phyloP scores from a whole-genome alignment of 2,113 vertebrate species.

The Pseudolaguvia tuberculata region DNA sequence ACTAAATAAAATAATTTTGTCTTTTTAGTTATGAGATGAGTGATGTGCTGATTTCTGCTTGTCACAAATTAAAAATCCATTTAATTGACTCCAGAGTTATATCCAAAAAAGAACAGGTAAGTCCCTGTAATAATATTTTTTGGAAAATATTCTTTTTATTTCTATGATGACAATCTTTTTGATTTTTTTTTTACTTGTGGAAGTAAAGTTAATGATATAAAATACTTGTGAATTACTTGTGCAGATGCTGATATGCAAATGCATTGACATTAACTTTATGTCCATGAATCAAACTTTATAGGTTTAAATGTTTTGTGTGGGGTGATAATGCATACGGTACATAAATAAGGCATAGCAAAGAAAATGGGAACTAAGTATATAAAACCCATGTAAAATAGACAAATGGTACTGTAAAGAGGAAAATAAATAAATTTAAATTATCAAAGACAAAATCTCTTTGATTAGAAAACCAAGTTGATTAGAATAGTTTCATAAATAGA shows the following conservation, averaged over 20 bases:
- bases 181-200: conserved; percentile 1
- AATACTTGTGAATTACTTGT: too few relatives aligned
- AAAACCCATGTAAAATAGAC: neutral
- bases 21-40: conserved; percentile 77
- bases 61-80: conserved; percentile 79
- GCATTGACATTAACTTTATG: too few relatives aligned
- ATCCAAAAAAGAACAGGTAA: conserved; percentile 85
- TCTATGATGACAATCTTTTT: neutral
- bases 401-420: neutral
- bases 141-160: conserved; percentile 10
- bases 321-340: too few relatives aligned
- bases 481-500: neutral
- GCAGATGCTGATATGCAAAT: too few relatives aligned
- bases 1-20: conserved; percentile 11
- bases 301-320: too few relatives aligned
- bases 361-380: too few relatives aligned
- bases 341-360: too few relatives aligned
- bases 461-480: too few relatives aligned
- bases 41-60: conserved; percentile 87
- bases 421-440: neutral
- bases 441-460: neutral
- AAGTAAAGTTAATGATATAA: too few relatives aligned
- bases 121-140: conserved; percentile 46
- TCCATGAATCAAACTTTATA: neutral
- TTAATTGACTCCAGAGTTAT: conserved; percentile 75